Conservation (phyloP, 2,797 vertebrate genomes). For the Parotocinclus haroldoi region DNA sequence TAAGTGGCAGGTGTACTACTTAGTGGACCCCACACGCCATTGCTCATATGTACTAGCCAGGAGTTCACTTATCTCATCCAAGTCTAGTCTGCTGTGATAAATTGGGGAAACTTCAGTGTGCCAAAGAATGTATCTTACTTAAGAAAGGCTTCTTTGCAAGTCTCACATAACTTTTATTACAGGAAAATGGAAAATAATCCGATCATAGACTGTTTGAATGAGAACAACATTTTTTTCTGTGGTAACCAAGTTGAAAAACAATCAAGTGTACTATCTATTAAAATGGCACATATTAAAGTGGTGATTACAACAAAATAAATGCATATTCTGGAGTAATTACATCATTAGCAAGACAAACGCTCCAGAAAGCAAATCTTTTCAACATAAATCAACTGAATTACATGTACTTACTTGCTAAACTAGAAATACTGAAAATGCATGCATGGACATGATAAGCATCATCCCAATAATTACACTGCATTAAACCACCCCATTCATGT, state of each 20-base stretch:
- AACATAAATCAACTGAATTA: no score
- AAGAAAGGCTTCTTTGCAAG: constrained; percentile 25
- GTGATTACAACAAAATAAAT: not conserved
- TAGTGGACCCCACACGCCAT: constrained; percentile 40
- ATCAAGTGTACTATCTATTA: constrained; percentile 8
- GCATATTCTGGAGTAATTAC: no score
- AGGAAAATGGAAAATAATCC: constrained; percentile 31
- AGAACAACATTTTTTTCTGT: constrained; percentile 31
- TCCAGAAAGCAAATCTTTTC: no score
- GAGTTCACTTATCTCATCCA: constrained; percentile 31
- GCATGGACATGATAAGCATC: no score
- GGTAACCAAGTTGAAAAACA: constrained; percentile 23
- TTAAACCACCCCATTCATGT: no score
- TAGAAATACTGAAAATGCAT: no score
- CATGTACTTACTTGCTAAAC: no score
- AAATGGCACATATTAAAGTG: not conserved
- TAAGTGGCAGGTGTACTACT: constrained; percentile 42
- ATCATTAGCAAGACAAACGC: no score
- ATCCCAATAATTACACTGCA: no score
- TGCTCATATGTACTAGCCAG: constrained; percentile 42
- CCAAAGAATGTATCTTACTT: constrained; percentile 45
- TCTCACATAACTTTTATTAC: constrained; percentile 24
- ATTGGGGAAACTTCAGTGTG: constrained; percentile 39
- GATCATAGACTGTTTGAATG: constrained; percentile 9
- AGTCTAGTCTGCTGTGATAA: constrained; percentile 49